A percentile compares a stretch with the other conserved stretches of the same genome.
Evolutionary conservation across 2,113 vertebrate species (phyloP).

Genomic region (Eulemur macaco): DNA sequence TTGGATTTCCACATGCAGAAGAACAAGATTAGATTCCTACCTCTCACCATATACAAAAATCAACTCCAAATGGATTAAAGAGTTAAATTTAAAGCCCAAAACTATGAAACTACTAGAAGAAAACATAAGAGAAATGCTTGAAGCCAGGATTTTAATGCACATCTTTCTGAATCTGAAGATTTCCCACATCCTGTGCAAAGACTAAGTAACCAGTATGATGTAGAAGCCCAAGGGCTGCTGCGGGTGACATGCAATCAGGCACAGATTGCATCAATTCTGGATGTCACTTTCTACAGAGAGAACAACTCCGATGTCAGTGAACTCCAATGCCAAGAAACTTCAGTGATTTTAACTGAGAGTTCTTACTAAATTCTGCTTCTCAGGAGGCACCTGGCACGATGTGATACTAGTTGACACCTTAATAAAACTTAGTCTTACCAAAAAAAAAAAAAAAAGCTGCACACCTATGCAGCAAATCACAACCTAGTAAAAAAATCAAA

Average conservation of each 20-base stretch:
- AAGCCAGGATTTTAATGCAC: neutral
- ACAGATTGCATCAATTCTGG: neutral
- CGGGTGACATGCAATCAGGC: neutral
- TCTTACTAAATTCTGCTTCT: neutral
- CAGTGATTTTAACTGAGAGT: neutral
- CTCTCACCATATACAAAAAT: neutral
- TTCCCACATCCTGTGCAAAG: neutral
- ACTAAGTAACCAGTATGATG: neutral
- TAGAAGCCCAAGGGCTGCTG: neutral
- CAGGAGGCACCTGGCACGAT: neutral
- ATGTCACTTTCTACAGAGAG: neutral
- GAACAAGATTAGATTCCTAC: neutral
- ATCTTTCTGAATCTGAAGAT: neutral
- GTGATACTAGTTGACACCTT: neutral
- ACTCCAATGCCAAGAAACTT: neutral
- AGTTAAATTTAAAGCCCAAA: neutral
- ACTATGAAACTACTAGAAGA: neutral
- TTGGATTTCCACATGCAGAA: neutral
- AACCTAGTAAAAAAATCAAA: neutral
- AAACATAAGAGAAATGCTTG: neutral
- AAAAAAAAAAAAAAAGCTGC: neutral
- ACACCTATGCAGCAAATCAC: neutral
- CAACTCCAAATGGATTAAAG: neutral
- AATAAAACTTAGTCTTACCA: neutral
- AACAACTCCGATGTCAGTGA: neutral